phyloP scores from a whole-genome alignment of 2,888 invertebrate species.

The Cheilosia variabilis region DNA sequence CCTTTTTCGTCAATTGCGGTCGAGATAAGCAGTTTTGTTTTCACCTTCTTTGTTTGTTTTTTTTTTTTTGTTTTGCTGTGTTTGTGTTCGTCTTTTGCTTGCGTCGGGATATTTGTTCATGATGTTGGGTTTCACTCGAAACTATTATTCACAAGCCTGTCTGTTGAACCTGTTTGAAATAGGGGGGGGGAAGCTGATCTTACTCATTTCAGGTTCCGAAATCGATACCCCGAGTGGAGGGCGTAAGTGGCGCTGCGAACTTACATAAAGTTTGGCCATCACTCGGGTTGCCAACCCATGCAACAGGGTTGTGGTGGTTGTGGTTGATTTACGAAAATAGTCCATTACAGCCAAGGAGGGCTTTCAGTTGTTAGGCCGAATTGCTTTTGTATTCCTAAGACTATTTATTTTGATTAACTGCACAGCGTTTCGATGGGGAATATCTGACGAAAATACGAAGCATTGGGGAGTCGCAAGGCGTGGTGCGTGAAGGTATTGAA shows the following conservation, averaged over 20 bases:
- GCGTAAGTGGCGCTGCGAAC: not conserved
- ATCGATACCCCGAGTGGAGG: slow-evolving; percentile 24
- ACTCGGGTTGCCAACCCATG: slow-evolving; percentile 19
- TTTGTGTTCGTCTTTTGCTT: slow-evolving; percentile 10
- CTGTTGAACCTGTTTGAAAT: not conserved
- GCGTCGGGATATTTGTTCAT: slow-evolving; percentile 4
- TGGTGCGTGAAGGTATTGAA: no score
- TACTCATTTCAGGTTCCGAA: slow-evolving; percentile 15
- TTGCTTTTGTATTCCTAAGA: no score
- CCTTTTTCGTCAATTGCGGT: slow-evolving; percentile 27
- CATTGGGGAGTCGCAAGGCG: no score
- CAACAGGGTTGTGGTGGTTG: slow-evolving; percentile 35
- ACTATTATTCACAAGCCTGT: not conserved
- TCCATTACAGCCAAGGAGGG: not conserved
- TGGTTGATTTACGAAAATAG: slow-evolving; percentile 9
- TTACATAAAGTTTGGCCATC: slow-evolving; percentile 12
- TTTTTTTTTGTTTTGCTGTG: not conserved
- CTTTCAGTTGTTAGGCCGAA: not conserved
- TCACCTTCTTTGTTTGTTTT: not conserved
- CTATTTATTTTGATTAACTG: no score
- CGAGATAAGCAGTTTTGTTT: slow-evolving; percentile 32
- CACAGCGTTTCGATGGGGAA: no score
- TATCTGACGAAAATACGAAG: no score
- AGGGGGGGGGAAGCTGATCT: not conserved
- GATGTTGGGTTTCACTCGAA: slow-evolving; percentile 16